Conservation (phyloP, 2,113 vertebrate species). For the Poicephalus gulielmi region DNA sequence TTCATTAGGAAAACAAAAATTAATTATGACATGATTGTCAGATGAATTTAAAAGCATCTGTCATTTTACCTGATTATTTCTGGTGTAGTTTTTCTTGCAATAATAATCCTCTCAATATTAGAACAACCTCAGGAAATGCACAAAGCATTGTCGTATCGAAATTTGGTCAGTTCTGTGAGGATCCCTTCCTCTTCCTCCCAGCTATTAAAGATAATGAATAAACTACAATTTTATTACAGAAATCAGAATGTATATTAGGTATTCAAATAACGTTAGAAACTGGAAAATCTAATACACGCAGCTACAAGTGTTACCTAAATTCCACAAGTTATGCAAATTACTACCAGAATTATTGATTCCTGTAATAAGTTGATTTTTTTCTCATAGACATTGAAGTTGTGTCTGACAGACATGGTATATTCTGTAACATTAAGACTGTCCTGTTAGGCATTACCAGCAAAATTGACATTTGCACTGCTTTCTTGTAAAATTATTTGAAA, state of each 20-base stretch:
- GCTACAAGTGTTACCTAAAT: not conserved
- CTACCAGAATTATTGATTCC: not conserved
- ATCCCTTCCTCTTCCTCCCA: accelerated
- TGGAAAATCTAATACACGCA: not conserved
- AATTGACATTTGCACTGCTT: not conserved
- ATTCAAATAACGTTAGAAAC: not conserved
- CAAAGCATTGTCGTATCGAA: not conserved
- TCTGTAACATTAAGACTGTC: not conserved
- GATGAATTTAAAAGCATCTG: not conserved
- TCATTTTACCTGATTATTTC: not conserved
- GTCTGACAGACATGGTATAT: not conserved
- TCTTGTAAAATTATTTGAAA: not conserved
- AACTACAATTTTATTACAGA: not conserved
- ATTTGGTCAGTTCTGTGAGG: not conserved
- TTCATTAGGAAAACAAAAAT: not conserved
- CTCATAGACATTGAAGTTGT: not conserved
- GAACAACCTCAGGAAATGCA: not conserved
- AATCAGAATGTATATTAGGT: not conserved
- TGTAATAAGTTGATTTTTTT: not conserved
- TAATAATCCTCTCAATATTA: not conserved
- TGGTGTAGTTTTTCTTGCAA: not conserved
- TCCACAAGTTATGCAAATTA: not conserved
- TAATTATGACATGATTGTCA: not conserved
- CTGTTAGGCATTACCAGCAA: not conserved
- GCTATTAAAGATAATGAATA: not conserved